Percentiles rank a stretch among this genome's conserved stretches.
phyloP scores from a whole-genome alignment of 2,888 invertebrate species.

The Rhopalosiphum nymphaeae region DNA sequence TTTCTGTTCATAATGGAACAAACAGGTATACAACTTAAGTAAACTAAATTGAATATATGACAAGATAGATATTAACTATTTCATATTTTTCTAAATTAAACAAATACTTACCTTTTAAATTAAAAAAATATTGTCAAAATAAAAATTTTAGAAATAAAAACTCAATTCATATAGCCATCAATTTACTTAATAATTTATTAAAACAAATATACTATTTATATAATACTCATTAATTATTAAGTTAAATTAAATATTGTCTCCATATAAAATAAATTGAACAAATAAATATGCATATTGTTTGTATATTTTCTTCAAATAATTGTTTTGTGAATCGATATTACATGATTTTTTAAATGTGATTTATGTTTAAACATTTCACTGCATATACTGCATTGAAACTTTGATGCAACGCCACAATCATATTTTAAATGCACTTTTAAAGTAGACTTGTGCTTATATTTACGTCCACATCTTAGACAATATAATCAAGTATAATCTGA shows the following conservation, averaged over 20 bases:
- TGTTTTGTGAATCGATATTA: constrained; percentile 69
- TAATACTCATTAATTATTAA: neutral
- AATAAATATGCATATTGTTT: neutral
- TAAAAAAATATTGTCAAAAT: neutral
- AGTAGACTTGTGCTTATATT: constrained; percentile 61
- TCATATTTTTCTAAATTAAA: neutral
- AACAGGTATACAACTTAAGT: neutral
- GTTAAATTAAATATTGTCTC: neutral
- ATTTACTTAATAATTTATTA: neutral
- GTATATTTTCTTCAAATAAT: neutral
- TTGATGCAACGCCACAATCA: constrained; percentile 66
- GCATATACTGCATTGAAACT: constrained; percentile 63
- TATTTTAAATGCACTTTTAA: constrained; percentile 66
- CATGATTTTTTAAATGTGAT: constrained; percentile 72
- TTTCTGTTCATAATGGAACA: neutral
- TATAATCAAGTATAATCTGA: constrained; percentile 6
- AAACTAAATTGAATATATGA: too few species aligned
- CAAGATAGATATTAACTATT: neutral
- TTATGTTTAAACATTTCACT: constrained; percentile 71
- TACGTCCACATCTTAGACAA: constrained; percentile 63
- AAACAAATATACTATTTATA: neutral
- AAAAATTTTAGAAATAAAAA: neutral
- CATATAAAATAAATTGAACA: neutral
- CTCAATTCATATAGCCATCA: neutral
- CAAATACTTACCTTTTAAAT: neutral